A percentile compares a stretch with the other conserved stretches of the same genome.
These are phyloP conservation scores for Gila robusta DNA, from an alignment of 2,797 vertebrate genomes.

Conservation along the genomic window DNA sequence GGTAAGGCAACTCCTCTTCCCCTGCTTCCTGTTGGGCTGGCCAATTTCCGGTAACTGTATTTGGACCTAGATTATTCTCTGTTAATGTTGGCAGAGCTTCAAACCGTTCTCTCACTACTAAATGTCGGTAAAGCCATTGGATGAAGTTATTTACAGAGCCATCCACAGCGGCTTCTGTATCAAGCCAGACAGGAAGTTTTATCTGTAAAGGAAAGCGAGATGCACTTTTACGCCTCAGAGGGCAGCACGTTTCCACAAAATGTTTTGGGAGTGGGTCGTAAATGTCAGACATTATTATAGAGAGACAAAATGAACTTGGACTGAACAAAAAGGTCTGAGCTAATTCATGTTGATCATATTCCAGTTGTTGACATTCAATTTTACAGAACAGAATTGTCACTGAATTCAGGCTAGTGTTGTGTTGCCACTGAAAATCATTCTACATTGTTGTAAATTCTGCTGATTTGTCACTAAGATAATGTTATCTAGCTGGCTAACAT, in stretches of 20 bases:
- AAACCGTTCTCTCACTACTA: conserved; percentile 64
- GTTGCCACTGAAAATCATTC: background rate
- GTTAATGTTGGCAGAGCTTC: conserved; percentile 69
- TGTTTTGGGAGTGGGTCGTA: conserved; percentile 37
- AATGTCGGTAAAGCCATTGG: conserved; percentile 53
- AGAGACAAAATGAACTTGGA: conserved; percentile 7
- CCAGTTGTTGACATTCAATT: background rate
- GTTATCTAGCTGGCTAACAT: background rate
- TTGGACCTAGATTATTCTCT: conserved; percentile 55
- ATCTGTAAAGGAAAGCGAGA: conserved; percentile 46
- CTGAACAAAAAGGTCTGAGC: conserved; percentile 19
- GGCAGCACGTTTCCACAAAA: conserved; percentile 39
- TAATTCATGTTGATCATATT: conserved; percentile 19
- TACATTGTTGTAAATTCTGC: background rate
- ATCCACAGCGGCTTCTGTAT: conserved; percentile 25
- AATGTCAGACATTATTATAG: conserved; percentile 33
- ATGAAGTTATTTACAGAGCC: conserved; percentile 49
- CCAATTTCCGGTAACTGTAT: conserved; percentile 52
- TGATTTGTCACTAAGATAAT: background rate
- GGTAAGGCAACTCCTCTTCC: conserved; percentile 47
- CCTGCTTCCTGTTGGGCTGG: conserved; percentile 61
- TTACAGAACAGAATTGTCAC: conserved; percentile 14
- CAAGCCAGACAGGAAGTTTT: conserved; percentile 42
- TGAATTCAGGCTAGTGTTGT: background rate
- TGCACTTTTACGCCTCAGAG: conserved; percentile 34